phyloP scores from a whole-genome alignment of 2,797 vertebrate species.

The Sarcophilus harrisii region DNA sequence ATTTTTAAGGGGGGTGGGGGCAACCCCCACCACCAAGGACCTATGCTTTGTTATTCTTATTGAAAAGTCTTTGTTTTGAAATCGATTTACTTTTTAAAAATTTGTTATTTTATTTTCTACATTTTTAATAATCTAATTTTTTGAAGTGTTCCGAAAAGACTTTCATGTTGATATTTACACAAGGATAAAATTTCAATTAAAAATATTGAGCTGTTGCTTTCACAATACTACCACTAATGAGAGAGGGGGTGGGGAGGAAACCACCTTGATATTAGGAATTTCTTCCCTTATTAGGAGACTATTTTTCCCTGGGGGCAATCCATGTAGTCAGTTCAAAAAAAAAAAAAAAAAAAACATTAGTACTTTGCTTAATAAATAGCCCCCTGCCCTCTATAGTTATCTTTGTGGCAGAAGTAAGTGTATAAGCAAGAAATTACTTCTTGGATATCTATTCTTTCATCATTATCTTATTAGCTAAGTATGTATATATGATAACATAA shows the following conservation, averaged over 20 bases:
- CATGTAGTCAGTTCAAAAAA: slow-evolving; percentile 66
- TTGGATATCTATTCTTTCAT: slow-evolving; percentile 38
- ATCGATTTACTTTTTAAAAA: slow-evolving; percentile 58
- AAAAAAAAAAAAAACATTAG: slow-evolving; percentile 75
- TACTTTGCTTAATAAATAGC: slow-evolving; percentile 28
- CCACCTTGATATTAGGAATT: slow-evolving; percentile 29
- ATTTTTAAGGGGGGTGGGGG: slow-evolving; percentile 38
- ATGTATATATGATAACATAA: slow-evolving; percentile 58
- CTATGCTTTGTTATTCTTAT: slow-evolving; percentile 41
- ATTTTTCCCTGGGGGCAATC: slow-evolving; percentile 63
- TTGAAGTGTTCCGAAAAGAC: not conserved
- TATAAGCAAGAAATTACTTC: slow-evolving; percentile 61
- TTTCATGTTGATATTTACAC: not conserved
- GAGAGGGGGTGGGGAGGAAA: slow-evolving; percentile 21
- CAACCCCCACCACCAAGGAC: not conserved
- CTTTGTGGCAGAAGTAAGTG: slow-evolving; percentile 26
- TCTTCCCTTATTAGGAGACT: slow-evolving; percentile 66
- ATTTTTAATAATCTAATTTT: slow-evolving; percentile 20
- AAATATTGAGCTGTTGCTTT: slow-evolving; percentile 44
- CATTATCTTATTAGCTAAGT: slow-evolving; percentile 42
- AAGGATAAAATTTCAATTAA: slow-evolving; percentile 22
- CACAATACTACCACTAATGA: not conserved
- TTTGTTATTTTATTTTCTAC: not conserved
- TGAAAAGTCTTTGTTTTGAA: slow-evolving; percentile 56
- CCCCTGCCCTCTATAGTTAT: slow-evolving; percentile 28